phyloP scores from a whole-genome alignment of 2,888 invertebrate species.

The Parnassius apollo region DNA sequence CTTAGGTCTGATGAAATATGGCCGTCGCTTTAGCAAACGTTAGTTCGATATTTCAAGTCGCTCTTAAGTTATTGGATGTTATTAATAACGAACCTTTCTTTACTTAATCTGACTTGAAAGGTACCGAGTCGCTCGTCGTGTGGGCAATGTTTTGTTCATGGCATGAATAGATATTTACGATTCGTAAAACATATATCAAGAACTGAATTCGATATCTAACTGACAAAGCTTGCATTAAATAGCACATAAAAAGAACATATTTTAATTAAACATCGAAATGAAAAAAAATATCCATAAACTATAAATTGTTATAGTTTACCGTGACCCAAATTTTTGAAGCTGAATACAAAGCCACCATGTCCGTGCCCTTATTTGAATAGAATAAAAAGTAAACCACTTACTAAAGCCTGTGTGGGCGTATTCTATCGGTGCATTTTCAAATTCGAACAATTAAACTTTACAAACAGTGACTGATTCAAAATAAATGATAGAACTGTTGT shows the following conservation, averaged over 20 bases:
- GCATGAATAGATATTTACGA: slow-evolving; percentile 47
- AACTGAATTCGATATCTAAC: neutral
- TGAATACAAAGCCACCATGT: slow-evolving; percentile 12
- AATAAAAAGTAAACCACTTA: slow-evolving; percentile 47
- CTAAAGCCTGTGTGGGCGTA: slow-evolving; percentile 45
- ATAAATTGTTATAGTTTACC: slow-evolving; percentile 21
- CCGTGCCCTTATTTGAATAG: slow-evolving; percentile 53
- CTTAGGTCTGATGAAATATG: slow-evolving; percentile 72
- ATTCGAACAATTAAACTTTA: slow-evolving; percentile 51
- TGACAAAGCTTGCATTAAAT: neutral
- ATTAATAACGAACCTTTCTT: slow-evolving; percentile 77
- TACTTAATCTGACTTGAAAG: slow-evolving; percentile 79
- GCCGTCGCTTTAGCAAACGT: slow-evolving; percentile 76
- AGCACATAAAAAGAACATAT: neutral
- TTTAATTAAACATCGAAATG: neutral
- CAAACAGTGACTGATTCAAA: slow-evolving; percentile 39
- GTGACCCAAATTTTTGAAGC: slow-evolving; percentile 14
- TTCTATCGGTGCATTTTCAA: slow-evolving; percentile 43
- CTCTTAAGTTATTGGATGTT: slow-evolving; percentile 76
- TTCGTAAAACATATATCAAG: neutral
- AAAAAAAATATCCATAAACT: slow-evolving; percentile 17
- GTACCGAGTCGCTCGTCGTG: slow-evolving; percentile 70
- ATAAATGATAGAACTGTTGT: slow-evolving; percentile 33
- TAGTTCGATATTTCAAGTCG: slow-evolving; percentile 76
- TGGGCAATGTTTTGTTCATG: slow-evolving; percentile 66